Conservation (phyloP, 1,140 invertebrate species). For the Solenopsis fugax region DNA sequence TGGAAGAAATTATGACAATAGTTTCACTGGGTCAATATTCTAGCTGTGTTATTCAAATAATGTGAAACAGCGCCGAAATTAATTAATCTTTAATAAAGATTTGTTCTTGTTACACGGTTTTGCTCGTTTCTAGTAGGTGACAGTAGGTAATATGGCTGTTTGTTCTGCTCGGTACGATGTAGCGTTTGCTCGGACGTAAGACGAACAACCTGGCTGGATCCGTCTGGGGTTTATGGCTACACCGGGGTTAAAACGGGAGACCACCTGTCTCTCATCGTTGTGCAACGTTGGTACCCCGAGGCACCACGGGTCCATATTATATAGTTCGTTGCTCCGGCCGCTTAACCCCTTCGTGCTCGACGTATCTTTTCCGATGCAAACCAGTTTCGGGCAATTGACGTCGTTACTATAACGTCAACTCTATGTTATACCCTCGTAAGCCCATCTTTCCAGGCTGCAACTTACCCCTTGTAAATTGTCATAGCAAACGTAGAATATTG, state of each 20-base stretch:
- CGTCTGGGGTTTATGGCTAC: constrained; percentile 39
- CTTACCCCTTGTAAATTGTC: constrained; percentile 8
- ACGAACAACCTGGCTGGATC: constrained; percentile 44
- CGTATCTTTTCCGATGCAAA: constrained; percentile 43
- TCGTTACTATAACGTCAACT: constrained; percentile 22
- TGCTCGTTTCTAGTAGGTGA: neutral
- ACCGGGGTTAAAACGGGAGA: constrained; percentile 66
- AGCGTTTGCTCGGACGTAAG: constrained; percentile 31
- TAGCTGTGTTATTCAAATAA: neutral
- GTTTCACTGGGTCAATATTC: neutral
- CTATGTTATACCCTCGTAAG: constrained; percentile 1
- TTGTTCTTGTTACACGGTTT: neutral
- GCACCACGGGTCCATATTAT: constrained; percentile 64
- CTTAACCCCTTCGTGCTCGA: constrained; percentile 36
- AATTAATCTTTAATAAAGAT: constrained; percentile 48
- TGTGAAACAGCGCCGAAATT: neutral
- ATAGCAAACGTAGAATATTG: neutral
- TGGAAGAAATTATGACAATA: neutral
- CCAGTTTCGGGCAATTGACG: constrained; percentile 46
- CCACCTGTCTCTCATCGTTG: constrained; percentile 73
- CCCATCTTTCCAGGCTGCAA: neutral
- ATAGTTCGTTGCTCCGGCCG: constrained; percentile 51
- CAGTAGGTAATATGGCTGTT: constrained; percentile 1
- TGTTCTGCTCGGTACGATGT: constrained; percentile 16
- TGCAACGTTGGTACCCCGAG: constrained; percentile 77